Base-by-base conservation (phyloP, 1,140 invertebrate genomes). In the Anoplophora glabripennis region DNA sequence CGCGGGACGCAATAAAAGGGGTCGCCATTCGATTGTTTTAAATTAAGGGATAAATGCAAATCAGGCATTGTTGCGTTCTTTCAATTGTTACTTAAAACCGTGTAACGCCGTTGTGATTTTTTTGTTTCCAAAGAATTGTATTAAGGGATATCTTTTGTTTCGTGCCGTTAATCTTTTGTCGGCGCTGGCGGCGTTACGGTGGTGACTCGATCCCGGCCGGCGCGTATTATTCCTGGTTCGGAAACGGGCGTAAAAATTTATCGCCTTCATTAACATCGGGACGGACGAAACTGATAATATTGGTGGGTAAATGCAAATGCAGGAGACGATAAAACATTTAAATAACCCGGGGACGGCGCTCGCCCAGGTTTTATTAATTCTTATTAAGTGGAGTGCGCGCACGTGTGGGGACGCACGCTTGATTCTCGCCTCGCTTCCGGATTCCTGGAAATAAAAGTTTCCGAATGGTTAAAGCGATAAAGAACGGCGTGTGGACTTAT, bases 1-100 rank as follows among this genome's bases (percentile, higher is more conserved):
- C 3, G 17, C 53, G 34, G 17, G 7, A 21, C 33, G 53, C 53
- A 17, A 37, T 44, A 57, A 61, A 54, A 41, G 53, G 42, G 35
- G 49, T 53, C 48, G 37, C 38, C 40, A 48, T 57, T 57, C 54
- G 53, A 57, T 61, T 64, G 63, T 61, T 60, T 60, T 55, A 59
- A 54, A 37, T 47, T 46, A 58, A 54, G 57, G 52, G 57, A 61
- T 57, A 61, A 61, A 64, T 64, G 62, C 62, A 64, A 64, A 64
- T 64, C 62, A 53, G 45, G 53, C 59, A 64, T 64, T 64, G 62
- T 64, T 57, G 37, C 54, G 46, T 61, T 64, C 61, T 64, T 64
- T 64, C 61, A 60, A 52, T 60, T 60, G 61, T 59, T 53, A 53
- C 49, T 53, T 53, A 53, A 53, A 53, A 53, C 49, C 14, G 38